Base-by-base conservation (phyloP, 1,140 invertebrate genomes). In the Bombus sylvicola region DNA sequence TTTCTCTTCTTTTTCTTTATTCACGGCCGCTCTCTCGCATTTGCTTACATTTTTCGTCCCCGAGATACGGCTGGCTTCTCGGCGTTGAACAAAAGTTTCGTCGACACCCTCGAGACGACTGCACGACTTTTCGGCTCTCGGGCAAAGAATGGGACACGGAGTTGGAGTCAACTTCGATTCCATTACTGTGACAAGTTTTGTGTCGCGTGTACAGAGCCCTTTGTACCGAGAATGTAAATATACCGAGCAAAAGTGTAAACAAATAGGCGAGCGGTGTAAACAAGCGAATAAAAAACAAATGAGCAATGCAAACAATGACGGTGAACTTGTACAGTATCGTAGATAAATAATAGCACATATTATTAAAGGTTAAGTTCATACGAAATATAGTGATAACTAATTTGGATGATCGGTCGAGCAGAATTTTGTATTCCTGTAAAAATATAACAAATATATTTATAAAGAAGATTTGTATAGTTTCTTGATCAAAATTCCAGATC, bases 1-100 rank as follows among this genome's bases (percentile, higher is more conserved):
- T 59, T 25, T 18, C 12, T 28, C 2, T 62, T 25, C 2, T 57
- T 75, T 28, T 53, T 59, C 47, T 25, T n/a, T 18, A 15, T 64
- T 64, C 62, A n/a, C 59, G 10, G 28, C 25, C 53, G 15, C 25
- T 18, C 53, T 10, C 53, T 57, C 25, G 25, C 57, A 76, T 76
- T 62, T 62, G 34, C 74, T 76, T 76, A 76, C 74, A 62, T 76
- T 76, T 62, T 62, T 39, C 74, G 43, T 37, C 31, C 12, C 37
- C 25, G 34, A 25, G 53, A 75, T 5, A 13, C 22, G n/a, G 25
- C 37, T 13, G 31, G 6, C 3, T n/a, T 62, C 28, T n/a, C 59
- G 1, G 12, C 15, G 39, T 18, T 22, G 39, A 47, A 47, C 13
- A 31, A 47, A 74, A 74, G 41, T 41, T 74, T 62, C 28, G 34